Conservation (phyloP, 2,797 vertebrate genomes). For the Propithecus perrieri region DNA sequence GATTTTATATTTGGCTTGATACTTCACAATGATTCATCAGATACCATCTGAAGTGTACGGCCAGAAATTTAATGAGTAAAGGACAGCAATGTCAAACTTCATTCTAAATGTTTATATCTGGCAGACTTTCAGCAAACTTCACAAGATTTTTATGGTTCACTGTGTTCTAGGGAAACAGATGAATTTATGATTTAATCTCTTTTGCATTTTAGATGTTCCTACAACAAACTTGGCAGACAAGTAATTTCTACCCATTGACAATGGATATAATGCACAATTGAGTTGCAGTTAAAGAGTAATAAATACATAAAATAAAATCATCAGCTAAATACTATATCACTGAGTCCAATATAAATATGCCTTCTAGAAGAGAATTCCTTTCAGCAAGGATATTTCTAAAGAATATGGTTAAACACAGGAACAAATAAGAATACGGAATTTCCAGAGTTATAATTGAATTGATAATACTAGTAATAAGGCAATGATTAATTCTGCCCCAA, state of each 20-base stretch:
- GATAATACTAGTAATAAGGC: background rate
- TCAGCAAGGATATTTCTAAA: background rate
- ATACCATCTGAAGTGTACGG: conserved; percentile 20
- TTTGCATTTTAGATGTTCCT: conserved; percentile 50
- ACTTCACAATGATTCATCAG: conserved; percentile 25
- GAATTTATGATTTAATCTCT: conserved; percentile 48
- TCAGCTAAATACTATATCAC: background rate
- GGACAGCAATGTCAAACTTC: background rate
- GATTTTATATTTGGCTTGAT: conserved; percentile 41
- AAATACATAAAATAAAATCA: conserved; percentile 49
- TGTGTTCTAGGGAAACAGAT: conserved; percentile 17
- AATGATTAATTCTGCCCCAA: background rate
- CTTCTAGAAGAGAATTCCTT: background rate
- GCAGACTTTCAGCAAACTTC: background rate
- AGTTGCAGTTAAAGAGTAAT: conserved; percentile 3
- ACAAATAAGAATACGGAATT: background rate
- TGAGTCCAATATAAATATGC: background rate
- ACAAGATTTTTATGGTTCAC: conserved; percentile 21
- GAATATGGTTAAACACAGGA: background rate
- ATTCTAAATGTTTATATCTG: conserved; percentile 26
- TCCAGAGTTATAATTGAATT: background rate
- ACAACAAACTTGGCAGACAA: conserved; percentile 30
- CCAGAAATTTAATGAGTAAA: conserved; percentile 48
- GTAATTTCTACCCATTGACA: conserved; percentile 37
- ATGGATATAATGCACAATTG: conserved; percentile 17